A percentile compares a stretch with the other conserved stretches of the same genome.
These are phyloP conservation scores for Dryomyza anilis DNA, from an alignment of 2,888 invertebrate genomes.

Conservation along the genomic window DNA sequence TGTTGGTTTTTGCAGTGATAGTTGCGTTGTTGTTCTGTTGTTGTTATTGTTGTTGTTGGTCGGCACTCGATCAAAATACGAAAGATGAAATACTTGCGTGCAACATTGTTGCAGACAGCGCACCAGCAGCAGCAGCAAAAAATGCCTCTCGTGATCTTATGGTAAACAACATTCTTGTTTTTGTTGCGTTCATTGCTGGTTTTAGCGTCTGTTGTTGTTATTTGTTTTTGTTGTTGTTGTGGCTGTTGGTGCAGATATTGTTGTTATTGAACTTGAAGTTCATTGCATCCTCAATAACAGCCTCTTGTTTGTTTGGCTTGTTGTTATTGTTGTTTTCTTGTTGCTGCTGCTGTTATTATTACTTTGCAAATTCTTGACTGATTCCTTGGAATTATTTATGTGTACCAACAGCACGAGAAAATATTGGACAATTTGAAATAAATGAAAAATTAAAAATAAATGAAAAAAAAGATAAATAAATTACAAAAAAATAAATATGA, in stretches of 20 bases:
- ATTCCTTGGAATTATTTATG: too few relatives aligned
- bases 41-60: neutral
- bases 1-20: neutral
- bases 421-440: too few relatives aligned
- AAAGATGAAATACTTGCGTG: neutral
- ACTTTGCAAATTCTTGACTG: too few relatives aligned
- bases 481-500: too few relatives aligned
- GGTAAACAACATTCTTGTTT: neutral
- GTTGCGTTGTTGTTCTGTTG: neutral
- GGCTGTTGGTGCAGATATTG: neutral
- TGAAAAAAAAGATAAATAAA: too few relatives aligned
- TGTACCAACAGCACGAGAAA: too few relatives aligned
- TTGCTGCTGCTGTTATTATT: too few relatives aligned
- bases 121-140: neutral
- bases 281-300: too few relatives aligned
- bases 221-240: neutral
- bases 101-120: slow-evolving; percentile 1
- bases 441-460: too few relatives aligned
- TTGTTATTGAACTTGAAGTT: too few relatives aligned
- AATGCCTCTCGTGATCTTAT: neutral
- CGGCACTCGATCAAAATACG: neutral
- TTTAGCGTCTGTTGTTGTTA: too few relatives aligned
- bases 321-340: slow-evolving; percentile 1
- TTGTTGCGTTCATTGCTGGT: neutral
- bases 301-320: too few relatives aligned